Evolutionary conservation across 2,888 invertebrate genomes (phyloP), one percentile per base, ranked within the genome.

Genomic region (Eucera pruinosa): DNA sequence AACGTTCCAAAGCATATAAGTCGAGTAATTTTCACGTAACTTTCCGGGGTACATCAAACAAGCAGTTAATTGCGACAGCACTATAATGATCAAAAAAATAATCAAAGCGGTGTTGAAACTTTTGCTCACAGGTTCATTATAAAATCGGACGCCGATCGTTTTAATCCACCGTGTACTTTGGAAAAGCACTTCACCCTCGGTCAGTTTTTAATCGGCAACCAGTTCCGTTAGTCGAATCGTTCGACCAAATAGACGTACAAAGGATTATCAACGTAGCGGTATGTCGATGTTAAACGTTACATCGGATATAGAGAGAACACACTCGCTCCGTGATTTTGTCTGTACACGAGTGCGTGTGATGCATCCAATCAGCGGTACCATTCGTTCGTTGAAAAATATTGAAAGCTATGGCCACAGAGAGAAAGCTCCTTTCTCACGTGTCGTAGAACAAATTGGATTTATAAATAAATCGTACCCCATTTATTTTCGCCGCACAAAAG

Each of bases 401-500:
- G 65, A 70, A 75, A 70, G 23, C 41, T 33, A 58, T 11, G 15
- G 57, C 27, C 43, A 11, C 61, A 48, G 65, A 75, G 52, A 62
- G 67, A 33, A 66, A 55, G 41, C 36, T 50, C 39, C 55, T 45
- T 73, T 75, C 60, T 52, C 62, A 43, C 62, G 69, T 71, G 61
- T 54, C 71, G 69, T 52, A 52, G 58, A 77, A 82, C 83, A 83
- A 87, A 88, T 88, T 87, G 83, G 70, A 86, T 88, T 87, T 86
- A 82, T 86, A 85, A 85, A 87, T 79, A 83, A 87, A 87, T 78
- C 85, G 81, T 68, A 27, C 30, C 67, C 70, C 68, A 74, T 85
- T 85, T 81, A 81, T 80, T 85, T 81, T 61, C 70, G 18, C 50
- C 67, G 62, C 27, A 78, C 80, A 79, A 81, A 83, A 77, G 81